Percentiles rank a stretch among this genome's conserved stretches.
Evolutionary conservation across 2,797 vertebrate species (phyloP).

Genomic region (Hemitrygon akajei): DNA sequence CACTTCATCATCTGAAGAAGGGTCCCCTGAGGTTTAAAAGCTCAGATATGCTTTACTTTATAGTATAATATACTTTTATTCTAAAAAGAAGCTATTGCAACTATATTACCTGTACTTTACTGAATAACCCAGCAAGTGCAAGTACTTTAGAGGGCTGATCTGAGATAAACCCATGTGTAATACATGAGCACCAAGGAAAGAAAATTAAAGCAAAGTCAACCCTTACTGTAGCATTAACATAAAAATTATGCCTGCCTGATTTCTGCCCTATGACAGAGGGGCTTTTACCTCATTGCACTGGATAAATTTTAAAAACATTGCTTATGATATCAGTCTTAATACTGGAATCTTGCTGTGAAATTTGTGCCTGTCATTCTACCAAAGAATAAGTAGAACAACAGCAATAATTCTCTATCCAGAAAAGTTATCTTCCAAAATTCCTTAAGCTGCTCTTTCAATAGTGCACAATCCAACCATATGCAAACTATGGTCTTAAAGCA

Average conservation of each 20-base stretch:
- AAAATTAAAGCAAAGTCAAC: slow-evolving; percentile 69
- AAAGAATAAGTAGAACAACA: slow-evolving; percentile 59
- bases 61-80: slow-evolving; percentile 37
- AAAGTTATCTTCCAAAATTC: slow-evolving; percentile 53
- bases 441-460: slow-evolving; percentile 64
- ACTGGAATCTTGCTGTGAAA: slow-evolving; percentile 64
- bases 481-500: slow-evolving; percentile 63
- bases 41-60: slow-evolving; percentile 37
- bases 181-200: slow-evolving; percentile 50
- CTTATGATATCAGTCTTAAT: slow-evolving; percentile 49
- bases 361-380: slow-evolving; percentile 57
- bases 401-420: slow-evolving; percentile 59
- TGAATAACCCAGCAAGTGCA: slow-evolving; percentile 34
- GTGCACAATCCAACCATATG: slow-evolving; percentile 68
- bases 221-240: slow-evolving; percentile 51
- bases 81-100: slow-evolving; percentile 38
- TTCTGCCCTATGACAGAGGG: slow-evolving; percentile 38
- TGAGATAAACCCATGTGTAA: slow-evolving; percentile 35
- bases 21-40: slow-evolving; percentile 37
- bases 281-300: slow-evolving; percentile 30
- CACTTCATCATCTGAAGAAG: slow-evolving; percentile 35
- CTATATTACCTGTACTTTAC: slow-evolving; percentile 31
- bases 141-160: slow-evolving; percentile 29
- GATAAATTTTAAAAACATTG: slow-evolving; percentile 30
- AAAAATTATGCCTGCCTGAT: slow-evolving; percentile 37